A percentile compares a stretch with the other conserved stretches of the same genome.
These are phyloP conservation scores for Montifringilla adamsi DNA, from an alignment of 2,113 vertebrate species.

Conservation along the genomic window DNA sequence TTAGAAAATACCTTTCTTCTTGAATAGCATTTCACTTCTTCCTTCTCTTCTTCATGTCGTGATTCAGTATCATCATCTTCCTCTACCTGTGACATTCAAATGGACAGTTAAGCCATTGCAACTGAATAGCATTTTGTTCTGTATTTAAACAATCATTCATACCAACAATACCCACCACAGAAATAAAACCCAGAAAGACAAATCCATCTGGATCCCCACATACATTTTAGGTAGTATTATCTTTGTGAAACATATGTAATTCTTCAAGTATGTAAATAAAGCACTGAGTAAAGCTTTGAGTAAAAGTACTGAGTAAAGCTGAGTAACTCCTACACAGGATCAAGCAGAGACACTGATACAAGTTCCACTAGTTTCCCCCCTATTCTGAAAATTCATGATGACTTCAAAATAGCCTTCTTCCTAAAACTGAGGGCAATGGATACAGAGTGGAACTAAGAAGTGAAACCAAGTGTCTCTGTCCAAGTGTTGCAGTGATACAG, in stretches of 20 bases:
- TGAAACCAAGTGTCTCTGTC: not conserved
- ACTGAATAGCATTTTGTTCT: not conserved
- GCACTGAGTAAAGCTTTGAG: not conserved
- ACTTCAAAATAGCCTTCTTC: not conserved
- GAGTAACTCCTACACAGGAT: not conserved
- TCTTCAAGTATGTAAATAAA: not conserved
- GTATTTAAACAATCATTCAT: not conserved
- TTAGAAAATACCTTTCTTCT: constrained; percentile 89
- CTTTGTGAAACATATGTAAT: not conserved
- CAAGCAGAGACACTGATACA: not conserved
- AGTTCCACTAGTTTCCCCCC: not conserved
- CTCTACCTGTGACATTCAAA: constrained; percentile 38
- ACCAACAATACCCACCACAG: not conserved
- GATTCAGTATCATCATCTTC: constrained; percentile 52
- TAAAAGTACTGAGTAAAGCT: too few relatives aligned
- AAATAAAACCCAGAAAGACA: not conserved
- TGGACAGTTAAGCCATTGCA: not conserved
- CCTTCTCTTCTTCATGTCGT: constrained; percentile 67
- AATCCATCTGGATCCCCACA: not conserved
- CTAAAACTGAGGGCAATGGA: not conserved
- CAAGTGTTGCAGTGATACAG: not conserved
- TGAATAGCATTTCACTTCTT: constrained; percentile 73
- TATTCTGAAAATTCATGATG: not conserved
- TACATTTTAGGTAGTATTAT: not conserved
- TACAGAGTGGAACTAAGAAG: not conserved